These are phyloP conservation scores for Spheniscus mendiculus DNA, from an alignment of 2,113 vertebrate species.

Conservation along the genomic window DNA sequence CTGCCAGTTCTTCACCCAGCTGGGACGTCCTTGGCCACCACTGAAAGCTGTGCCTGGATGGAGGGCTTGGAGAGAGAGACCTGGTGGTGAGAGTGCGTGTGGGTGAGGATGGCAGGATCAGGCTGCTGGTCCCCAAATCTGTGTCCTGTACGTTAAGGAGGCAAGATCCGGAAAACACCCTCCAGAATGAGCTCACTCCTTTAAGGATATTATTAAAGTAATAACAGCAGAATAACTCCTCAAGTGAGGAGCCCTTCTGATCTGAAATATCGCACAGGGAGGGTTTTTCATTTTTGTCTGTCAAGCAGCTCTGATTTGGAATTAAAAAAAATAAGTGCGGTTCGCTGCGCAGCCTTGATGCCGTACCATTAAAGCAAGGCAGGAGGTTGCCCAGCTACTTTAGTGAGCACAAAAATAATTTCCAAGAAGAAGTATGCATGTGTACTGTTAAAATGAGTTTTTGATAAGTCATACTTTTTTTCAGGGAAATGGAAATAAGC, in stretches of 20 bases:
- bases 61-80: background rate
- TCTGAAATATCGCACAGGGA: background rate
- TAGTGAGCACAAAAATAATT: background rate
- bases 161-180: background rate
- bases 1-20: background rate
- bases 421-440: background rate
- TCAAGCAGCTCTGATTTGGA: background rate
- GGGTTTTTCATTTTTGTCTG: background rate
- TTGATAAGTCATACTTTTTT: conserved; percentile 1
- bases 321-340: background rate
- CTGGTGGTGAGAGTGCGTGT: background rate
- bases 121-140: background rate
- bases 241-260: background rate
- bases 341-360: background rate
- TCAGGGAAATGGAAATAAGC: conserved; percentile 81
- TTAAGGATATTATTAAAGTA: background rate
- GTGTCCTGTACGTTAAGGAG: background rate
- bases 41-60: background rate
- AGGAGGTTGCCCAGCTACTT: background rate
- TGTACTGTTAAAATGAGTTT: conserved; percentile 3
- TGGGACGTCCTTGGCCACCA: background rate
- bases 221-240: background rate
- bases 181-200: background rate
- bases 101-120: background rate
- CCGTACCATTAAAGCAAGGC: background rate